Evolutionary conservation across 2,888 invertebrate species (phyloP).

Genomic region (Cremastinae sp.): DNA sequence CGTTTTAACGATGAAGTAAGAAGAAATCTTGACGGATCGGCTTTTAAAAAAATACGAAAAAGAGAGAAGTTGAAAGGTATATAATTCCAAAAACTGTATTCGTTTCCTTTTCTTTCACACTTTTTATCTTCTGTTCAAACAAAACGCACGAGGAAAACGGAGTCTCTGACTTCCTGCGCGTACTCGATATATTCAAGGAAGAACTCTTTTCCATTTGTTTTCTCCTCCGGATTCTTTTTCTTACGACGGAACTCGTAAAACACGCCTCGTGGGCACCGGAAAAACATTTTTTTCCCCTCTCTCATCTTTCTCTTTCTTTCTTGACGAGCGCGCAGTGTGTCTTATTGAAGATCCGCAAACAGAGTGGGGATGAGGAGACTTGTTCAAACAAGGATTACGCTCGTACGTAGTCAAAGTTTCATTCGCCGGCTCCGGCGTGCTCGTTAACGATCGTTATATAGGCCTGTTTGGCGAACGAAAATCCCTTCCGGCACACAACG

Average conservation of each 20-base stretch:
- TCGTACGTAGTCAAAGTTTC: conserved; percentile 32
- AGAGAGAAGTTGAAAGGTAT: no score
- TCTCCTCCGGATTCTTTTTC: conserved; percentile 13
- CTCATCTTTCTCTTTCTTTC: no score
- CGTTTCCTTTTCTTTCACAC: neutral
- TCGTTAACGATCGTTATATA: conserved; percentile 59
- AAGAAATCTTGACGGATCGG: no score
- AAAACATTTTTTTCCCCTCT: conserved; percentile 30
- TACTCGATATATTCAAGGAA: conserved; percentile 47
- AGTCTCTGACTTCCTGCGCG: conserved; percentile 35
- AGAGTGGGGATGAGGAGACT: conserved; percentile 36
- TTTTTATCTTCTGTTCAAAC: neutral
- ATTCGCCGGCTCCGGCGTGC: conserved; percentile 52
- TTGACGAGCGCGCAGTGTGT: conserved; percentile 11
- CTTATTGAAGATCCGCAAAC: conserved; percentile 55
- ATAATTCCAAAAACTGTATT: no score
- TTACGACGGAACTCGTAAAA: conserved; percentile 26
- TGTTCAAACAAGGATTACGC: conserved; percentile 57
- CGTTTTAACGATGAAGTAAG: no score
- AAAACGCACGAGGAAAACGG: conserved; percentile 31
- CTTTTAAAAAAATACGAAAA: no score
- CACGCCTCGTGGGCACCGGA: conserved; percentile 39
- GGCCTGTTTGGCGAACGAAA: conserved; percentile 57
- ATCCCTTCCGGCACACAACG: conserved; percentile 56
- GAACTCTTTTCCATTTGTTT: conserved; percentile 7